Conservation (phyloP, 2,113 vertebrate species). For the Misgurnus mizolepis region DNA sequence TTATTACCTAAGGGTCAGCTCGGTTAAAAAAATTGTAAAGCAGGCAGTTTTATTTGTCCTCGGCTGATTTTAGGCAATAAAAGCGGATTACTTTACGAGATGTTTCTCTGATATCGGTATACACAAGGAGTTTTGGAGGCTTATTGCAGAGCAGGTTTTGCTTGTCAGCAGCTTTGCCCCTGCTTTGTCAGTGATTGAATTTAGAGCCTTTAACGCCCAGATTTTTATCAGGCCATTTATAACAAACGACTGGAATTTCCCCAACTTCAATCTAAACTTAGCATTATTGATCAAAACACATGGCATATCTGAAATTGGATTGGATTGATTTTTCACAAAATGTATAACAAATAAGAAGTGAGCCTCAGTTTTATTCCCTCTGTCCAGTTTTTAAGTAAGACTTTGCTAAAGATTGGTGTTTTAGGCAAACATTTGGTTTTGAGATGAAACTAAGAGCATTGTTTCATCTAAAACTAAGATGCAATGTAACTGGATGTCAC, state of each 20-base stretch:
- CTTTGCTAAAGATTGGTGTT: background rate
- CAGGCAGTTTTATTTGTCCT: conserved; percentile 18
- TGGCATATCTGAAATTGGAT: conserved; percentile 49
- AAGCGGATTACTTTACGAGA: conserved; percentile 27
- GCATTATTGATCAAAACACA: conserved; percentile 53
- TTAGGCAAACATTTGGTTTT: too few relatives aligned
- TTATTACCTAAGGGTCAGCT: background rate
- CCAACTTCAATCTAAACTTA: conserved; percentile 46
- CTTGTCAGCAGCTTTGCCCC: conserved; percentile 50
- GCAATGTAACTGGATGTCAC: too few relatives aligned
- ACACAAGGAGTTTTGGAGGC: conserved; percentile 40
- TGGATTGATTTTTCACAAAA: background rate
- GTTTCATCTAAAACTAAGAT: too few relatives aligned
- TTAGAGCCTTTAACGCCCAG: conserved; percentile 51
- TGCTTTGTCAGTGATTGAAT: conserved; percentile 56
- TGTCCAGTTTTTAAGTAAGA: background rate
- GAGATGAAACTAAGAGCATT: too few relatives aligned
- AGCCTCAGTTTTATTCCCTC: conserved; percentile 2
- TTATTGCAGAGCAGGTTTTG: conserved; percentile 46
- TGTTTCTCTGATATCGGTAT: conserved; percentile 41
- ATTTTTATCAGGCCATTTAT: conserved; percentile 51
- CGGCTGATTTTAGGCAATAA: conserved; percentile 22
- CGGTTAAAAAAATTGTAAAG: conserved; percentile 18
- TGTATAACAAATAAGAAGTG: conserved; percentile 31
- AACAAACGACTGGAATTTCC: conserved; percentile 49